phyloP scores from a whole-genome alignment of 2,797 vertebrate species.

The Mus spretus region DNA sequence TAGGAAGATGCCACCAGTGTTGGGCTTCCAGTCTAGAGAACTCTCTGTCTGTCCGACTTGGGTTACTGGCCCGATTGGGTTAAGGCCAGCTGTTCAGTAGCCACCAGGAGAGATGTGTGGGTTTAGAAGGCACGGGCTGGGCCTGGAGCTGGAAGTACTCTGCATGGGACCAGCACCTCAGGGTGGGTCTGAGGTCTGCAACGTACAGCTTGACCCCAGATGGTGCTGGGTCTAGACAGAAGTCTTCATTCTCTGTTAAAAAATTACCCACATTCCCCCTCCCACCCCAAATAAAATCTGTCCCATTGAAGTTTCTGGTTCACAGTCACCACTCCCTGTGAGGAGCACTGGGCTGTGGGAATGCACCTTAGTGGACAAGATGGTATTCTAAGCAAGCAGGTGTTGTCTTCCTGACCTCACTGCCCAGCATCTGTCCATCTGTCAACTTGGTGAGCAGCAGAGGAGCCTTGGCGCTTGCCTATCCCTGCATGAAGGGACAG shows the following conservation, averaged over 20 bases:
- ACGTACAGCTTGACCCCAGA: not conserved
- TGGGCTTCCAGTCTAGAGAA: not conserved
- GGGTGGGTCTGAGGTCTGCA: slow-evolving; percentile 29
- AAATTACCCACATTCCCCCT: not conserved
- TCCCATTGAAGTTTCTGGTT: not conserved
- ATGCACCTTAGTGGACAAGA: not conserved
- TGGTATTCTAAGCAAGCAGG: not conserved
- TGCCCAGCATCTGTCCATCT: not conserved
- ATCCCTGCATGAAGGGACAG: not conserved
- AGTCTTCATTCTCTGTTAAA: slow-evolving; percentile 61
- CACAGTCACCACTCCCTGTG: not conserved
- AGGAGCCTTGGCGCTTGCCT: not conserved
- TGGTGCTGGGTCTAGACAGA: not conserved
- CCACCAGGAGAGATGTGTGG: not conserved
- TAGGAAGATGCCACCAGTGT: not conserved
- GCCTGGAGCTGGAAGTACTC: not conserved
- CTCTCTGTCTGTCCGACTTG: not conserved
- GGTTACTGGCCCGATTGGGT: not conserved
- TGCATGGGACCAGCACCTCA: not conserved
- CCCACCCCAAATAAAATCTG: slow-evolving; percentile 21
- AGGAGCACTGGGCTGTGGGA: not conserved
- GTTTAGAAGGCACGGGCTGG: slow-evolving; percentile 48
- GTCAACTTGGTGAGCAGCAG: not conserved
- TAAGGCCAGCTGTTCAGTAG: not conserved
- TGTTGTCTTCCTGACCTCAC: not conserved